phyloP scores from a whole-genome alignment of 2,797 vertebrate genomes.

The Naso thynnoides region DNA sequence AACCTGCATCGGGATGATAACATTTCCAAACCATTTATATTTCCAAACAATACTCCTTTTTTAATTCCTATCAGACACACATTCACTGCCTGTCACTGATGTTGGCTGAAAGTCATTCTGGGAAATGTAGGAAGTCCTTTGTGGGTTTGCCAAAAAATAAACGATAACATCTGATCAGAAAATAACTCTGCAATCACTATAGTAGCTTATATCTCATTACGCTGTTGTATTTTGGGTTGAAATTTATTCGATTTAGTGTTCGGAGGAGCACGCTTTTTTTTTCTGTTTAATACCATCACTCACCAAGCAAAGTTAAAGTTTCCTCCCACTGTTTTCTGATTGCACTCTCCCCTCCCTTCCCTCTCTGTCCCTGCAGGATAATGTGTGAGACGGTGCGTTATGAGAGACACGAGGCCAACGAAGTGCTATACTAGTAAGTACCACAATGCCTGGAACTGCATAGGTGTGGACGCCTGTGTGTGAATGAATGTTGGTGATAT shows the following conservation, averaged over 20 bases:
- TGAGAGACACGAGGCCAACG: constrained; percentile 97
- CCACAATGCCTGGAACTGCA: constrained; percentile 1
- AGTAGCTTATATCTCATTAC: neutral
- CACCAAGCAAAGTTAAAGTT: neutral
- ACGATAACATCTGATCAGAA: too few species aligned
- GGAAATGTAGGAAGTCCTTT: neutral
- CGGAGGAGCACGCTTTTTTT: too few species aligned
- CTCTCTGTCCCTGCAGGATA: constrained; percentile 85
- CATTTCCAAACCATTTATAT: neutral
- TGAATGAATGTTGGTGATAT: constrained; percentile 24
- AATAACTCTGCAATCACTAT: neutral
- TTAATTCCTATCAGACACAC: neutral
- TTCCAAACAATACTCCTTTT: neutral
- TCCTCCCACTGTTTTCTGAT: constrained; percentile 36
- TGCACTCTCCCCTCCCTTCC: neutral
- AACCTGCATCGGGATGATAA: neutral
- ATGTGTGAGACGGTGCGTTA: constrained; percentile 99
- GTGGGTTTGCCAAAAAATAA: too few species aligned
- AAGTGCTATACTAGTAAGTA: constrained; percentile 99
- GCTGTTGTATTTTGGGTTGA: too few species aligned
- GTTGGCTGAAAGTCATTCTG: neutral
- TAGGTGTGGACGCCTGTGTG: neutral
- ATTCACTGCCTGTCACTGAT: neutral
- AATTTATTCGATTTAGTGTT: too few species aligned
- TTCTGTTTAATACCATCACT: neutral